These are phyloP conservation scores for Varanus komodoensis DNA, from an alignment of 2,113 vertebrate genomes.

Conservation along the genomic window DNA sequence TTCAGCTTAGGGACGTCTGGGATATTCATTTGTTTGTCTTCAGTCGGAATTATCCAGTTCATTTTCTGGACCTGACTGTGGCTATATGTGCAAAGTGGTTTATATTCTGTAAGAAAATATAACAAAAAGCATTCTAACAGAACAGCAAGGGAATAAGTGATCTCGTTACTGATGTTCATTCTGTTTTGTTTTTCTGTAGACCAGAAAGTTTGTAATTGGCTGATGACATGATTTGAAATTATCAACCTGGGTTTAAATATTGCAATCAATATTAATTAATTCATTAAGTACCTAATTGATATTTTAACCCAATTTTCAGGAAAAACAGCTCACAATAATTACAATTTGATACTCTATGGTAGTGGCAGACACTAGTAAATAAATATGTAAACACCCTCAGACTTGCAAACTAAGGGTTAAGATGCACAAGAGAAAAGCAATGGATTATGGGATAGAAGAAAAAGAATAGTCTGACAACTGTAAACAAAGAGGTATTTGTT, in stretches of 20 bases:
- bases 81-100: neutral
- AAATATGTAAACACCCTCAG: neutral
- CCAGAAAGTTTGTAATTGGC: neutral
- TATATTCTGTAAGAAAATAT: neutral
- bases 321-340: neutral
- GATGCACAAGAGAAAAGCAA: neutral
- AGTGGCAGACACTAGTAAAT: neutral
- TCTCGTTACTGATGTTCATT: neutral
- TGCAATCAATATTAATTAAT: neutral
- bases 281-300: neutral
- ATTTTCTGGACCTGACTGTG: neutral
- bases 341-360: neutral
- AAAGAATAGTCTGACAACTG: neutral
- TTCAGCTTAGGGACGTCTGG: neutral
- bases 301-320: neutral
- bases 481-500: neutral
- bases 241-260: neutral
- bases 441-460: neutral
- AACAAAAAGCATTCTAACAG: neutral
- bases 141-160: neutral
- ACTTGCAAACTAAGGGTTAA: neutral
- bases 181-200: neutral
- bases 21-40: neutral
- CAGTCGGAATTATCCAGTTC: neutral
- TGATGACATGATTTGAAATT: neutral